A percentile compares a stretch with the other conserved stretches of the same genome.
phyloP scores from a whole-genome alignment of 1,140 invertebrate genomes.

The Philotrypesis tridentata region DNA sequence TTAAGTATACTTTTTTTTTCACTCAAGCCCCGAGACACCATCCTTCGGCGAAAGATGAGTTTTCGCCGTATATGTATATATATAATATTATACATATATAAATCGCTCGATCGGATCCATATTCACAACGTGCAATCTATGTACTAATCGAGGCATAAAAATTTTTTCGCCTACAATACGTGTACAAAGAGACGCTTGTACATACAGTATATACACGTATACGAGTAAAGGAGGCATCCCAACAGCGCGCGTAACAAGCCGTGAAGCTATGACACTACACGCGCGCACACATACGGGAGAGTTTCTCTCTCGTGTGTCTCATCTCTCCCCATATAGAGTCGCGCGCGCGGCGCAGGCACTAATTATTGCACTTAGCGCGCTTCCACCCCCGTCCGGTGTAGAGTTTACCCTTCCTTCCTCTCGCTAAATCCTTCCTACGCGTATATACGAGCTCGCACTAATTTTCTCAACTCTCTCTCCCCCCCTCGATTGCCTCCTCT shows the following conservation, averaged over 20 bases:
- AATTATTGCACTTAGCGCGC: constrained; percentile 68
- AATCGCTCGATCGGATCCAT: too few relatives aligned
- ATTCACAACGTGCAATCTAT: too few relatives aligned
- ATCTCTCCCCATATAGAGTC: neutral
- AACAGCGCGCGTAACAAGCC: too few relatives aligned
- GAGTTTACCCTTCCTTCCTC: constrained; percentile 26
- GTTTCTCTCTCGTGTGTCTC: constrained; percentile 15
- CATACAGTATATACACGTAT: too few relatives aligned
- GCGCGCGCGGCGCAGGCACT: constrained; percentile 54
- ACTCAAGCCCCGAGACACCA: constrained; percentile 56
- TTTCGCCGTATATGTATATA: too few relatives aligned
- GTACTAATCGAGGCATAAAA: too few relatives aligned
- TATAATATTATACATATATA: too few relatives aligned
- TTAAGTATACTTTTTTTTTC: constrained; percentile 32
- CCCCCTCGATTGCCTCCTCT: constrained; percentile 33
- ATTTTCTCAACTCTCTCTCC: constrained; percentile 43
- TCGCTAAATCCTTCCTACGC: constrained; percentile 39
- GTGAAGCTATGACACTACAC: neutral
- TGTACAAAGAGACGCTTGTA: too few relatives aligned
- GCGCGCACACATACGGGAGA: neutral
- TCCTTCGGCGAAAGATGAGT: neutral
- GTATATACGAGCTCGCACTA: neutral
- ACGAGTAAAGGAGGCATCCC: too few relatives aligned
- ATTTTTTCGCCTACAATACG: too few relatives aligned
- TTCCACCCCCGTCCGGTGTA: constrained; percentile 49